phyloP scores from a whole-genome alignment of 2,797 vertebrate genomes.

The Diplodus sargus region DNA sequence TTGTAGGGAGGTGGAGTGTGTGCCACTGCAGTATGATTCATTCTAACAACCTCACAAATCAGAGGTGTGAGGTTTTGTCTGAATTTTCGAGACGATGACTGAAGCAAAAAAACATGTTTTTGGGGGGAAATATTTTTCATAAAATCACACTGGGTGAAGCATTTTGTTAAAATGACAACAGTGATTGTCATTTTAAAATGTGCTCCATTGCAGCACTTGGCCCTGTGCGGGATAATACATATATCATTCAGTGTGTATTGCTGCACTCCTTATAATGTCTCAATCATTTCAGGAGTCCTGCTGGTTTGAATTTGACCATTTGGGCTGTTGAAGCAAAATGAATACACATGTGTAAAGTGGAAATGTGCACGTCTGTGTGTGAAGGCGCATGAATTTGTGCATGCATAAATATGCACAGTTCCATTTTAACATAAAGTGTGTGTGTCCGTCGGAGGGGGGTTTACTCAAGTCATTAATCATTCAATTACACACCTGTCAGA shows the following conservation, averaged over 20 bases:
- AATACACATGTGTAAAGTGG: conserved; percentile 64
- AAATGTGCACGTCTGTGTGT: conserved; percentile 49
- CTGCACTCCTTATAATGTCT: conserved; percentile 47
- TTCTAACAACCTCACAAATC: not conserved
- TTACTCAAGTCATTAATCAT: conserved; percentile 84
- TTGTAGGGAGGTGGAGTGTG: not conserved
- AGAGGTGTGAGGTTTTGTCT: not conserved
- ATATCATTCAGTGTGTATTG: conserved; percentile 6
- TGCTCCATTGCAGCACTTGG: not conserved
- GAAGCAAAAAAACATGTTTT: not conserved
- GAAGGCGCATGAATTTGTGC: conserved; percentile 49
- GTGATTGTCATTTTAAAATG: conserved; percentile 1
- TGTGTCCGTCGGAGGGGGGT: conserved; percentile 50
- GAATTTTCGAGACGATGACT: not conserved
- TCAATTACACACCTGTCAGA: conserved; percentile 89
- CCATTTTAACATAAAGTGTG: conserved; percentile 63
- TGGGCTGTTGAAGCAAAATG: conserved; percentile 57
- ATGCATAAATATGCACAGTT: conserved; percentile 68
- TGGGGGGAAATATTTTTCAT: not conserved
- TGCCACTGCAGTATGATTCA: not conserved
- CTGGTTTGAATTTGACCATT: conserved; percentile 66
- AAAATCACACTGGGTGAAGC: not conserved
- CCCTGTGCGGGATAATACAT: conserved; percentile 5
- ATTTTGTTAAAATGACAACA: conserved; percentile 19
- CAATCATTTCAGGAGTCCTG: conserved; percentile 53